Base-by-base conservation (phyloP, 2,888 invertebrate genomes). In the Gymnocheta viridis region DNA sequence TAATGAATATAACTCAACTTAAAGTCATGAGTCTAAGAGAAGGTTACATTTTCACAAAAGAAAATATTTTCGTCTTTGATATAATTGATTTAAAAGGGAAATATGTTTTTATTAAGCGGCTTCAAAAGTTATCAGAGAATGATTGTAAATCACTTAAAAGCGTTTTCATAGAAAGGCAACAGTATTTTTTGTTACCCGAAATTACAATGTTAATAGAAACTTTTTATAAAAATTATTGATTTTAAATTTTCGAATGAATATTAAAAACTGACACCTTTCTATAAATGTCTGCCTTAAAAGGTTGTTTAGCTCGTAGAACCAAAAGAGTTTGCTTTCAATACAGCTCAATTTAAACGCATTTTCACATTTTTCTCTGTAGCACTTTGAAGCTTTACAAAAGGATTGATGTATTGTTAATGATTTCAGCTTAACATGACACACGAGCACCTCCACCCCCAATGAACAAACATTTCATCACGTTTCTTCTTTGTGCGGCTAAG, bases 341-440 rank as follows among this genome's bases (percentile, higher is more conserved):
- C 17, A 19, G n/a, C 10, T 74, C 51, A 38, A 64, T 29, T 54
- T 29, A 12, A 19, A 62, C 17, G 27, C 12, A 0, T 12, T 49
- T 19, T 38, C 47, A 19, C 4, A 4, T 51, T n/a, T 19, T n/a
- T 24, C n/a, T 41, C 9, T 24, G 10, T 14, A 38, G 7, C 19
- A 22, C 35, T 47, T 19, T 41, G 44, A 12, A 60, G 10, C 35
- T 58, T 38, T 56, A 44, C 35, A 60, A 38, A 10, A 58, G 69
- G 44, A 74, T 60, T 74, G 74, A 81, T 73, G 58, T 67, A 73
- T 58, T 72, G 58, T 73, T 67, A 80, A 73, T 60, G 67, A 81
- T 60, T 62, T 60, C 44, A 60, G 51, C 44, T 74, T 81, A 81
- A 67, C 60, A 60, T 41, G 32, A 58, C 51, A 67, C 62, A 66